Conservation (phyloP, 2,888 invertebrate genomes). For the Spodoptera littoralis region DNA sequence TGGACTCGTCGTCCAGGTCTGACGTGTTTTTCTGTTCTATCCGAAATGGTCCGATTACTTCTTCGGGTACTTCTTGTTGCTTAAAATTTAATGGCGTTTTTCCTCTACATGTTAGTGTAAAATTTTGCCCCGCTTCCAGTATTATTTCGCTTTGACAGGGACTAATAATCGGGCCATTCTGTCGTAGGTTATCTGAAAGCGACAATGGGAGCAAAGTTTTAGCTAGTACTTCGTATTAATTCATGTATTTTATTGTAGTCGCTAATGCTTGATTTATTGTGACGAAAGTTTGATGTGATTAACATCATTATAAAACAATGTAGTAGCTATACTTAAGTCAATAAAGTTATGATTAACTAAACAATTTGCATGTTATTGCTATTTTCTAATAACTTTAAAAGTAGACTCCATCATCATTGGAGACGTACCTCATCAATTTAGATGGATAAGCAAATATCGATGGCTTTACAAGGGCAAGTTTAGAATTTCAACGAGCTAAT, state of each 20-base stretch:
- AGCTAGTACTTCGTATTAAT: conserved; percentile 3
- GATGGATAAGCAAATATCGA: conserved; percentile 66
- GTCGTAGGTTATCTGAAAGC: conserved; percentile 80
- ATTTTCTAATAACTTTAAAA: too few species aligned
- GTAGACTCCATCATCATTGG: conserved; percentile 59
- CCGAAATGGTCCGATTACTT: conserved; percentile 64
- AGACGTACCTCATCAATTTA: conserved; percentile 64
- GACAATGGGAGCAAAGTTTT: conserved; percentile 53
- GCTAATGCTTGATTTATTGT: too few species aligned
- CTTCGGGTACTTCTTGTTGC: conserved; percentile 78
- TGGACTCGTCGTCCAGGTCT: conserved; percentile 62
- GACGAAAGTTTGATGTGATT: too few species aligned
- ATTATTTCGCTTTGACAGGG: conserved; percentile 75
- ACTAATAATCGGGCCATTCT: conserved; percentile 74
- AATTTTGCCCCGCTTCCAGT: conserved; percentile 80
- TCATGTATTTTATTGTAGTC: not conserved
- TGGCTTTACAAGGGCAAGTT: conserved; percentile 67
- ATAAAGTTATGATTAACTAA: too few species aligned
- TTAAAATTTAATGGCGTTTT: conserved; percentile 70
- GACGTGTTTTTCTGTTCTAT: conserved; percentile 38
- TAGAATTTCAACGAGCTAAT: conserved; percentile 67
- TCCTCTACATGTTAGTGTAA: conserved; percentile 76
- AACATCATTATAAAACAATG: too few species aligned
- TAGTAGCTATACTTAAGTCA: too few species aligned
- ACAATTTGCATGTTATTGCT: too few species aligned